Percentiles rank a stretch among this genome's conserved stretches.
Evolutionary conservation across 2,888 invertebrate species (phyloP).

Genomic region (Dolichomitus sp.): DNA sequence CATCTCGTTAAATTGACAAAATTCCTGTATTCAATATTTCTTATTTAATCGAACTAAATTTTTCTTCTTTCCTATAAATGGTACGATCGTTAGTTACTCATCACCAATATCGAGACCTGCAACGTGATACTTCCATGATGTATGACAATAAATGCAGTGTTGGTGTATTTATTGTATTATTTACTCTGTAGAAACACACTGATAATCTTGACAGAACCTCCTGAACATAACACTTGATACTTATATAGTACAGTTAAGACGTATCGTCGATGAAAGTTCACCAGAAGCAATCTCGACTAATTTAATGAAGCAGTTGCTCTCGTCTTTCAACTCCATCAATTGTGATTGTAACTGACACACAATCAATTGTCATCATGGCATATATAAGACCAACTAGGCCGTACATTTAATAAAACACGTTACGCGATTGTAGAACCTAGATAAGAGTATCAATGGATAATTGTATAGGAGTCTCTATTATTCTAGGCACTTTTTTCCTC

Average conservation of each 20-base stretch:
- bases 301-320: slow-evolving; percentile 44
- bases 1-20: too few species aligned
- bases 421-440: neutral
- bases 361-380: slow-evolving; percentile 11
- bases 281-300: slow-evolving; percentile 41
- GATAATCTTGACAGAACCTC: neutral
- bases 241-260: neutral
- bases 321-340: slow-evolving; percentile 45
- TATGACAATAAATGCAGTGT: neutral
- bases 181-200: neutral
- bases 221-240: slow-evolving; percentile 15
- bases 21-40: too few species aligned
- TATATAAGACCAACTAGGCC: neutral
- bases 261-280: slow-evolving; percentile 35
- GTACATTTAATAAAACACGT: neutral
- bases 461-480: too few species aligned
- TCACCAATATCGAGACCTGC: neutral
- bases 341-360: slow-evolving; percentile 16
- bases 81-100: neutral
- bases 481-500: too few species aligned
- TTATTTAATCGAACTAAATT: too few species aligned
- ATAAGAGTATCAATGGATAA: neutral
- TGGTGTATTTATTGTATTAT: neutral
- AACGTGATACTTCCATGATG: neutral
- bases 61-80: too few species aligned